Base-by-base conservation (phyloP, 2,797 vertebrate genomes). In the Babyrousa celebensis region DNA sequence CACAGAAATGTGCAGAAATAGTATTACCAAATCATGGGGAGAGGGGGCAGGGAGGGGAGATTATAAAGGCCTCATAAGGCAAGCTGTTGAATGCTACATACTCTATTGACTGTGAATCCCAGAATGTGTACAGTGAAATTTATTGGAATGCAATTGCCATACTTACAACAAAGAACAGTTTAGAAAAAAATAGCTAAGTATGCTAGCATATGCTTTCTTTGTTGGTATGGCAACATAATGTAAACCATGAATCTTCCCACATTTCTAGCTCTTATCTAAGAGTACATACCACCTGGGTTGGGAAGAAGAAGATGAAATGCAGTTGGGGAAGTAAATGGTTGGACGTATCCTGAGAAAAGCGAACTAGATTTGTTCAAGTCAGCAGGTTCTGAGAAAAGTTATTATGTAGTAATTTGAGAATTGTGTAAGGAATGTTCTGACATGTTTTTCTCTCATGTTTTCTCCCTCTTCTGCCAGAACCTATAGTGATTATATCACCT, bases 331-430 rank as follows among this genome's bases (percentile, higher is more conserved):
- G 60, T 52, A 62, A 91, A 86, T 89, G 63, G 32, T 65, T 52
- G 63, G 32, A 85, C 40, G n/a, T 71, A 63, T 74, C 62, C 72
- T 72, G n/a, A 95, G 91, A 85, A 67, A 93, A 93, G 68, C 43
- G 58, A 95, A 3, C 68, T 17, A 65, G 52, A 67, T 77, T 32
- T 15, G 6, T 72, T 89, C 32, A 82, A 56, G 36, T 85, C 79
- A 95, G 68, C 63, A 68, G 72, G 86, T 93, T 84, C 43, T 58
- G 43, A 88, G 71, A 58, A 74, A 94, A 85, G 43, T 84, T 84
- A 63, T 32, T 84, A 79, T 56, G 40, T 56, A 70, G 68, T 29
- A 74, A 86, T 68, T 72, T 82, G 83, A 93, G 29, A 71, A 65
- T 63, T 63, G 68, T 72, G 67, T 48, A 40, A 68, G n/a, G 6